These are phyloP conservation scores for Meghimatium bilineatum DNA, from an alignment of 2,888 invertebrate species.

Conservation along the genomic window DNA sequence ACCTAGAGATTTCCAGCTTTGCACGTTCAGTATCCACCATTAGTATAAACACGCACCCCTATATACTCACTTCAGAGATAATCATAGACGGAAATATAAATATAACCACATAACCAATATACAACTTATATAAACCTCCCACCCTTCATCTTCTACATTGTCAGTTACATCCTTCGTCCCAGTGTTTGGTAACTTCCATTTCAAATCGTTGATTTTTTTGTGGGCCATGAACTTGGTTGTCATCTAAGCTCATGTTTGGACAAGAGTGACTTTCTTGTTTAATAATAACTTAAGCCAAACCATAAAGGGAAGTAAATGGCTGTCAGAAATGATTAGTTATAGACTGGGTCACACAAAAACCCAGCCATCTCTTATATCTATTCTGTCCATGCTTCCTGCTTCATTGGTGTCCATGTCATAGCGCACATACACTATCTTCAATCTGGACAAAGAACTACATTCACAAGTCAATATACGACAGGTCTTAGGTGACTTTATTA, in stretches of 20 bases:
- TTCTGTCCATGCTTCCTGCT: too few relatives aligned
- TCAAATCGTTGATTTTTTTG: neutral
- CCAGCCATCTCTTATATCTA: too few relatives aligned
- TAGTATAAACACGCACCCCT: too few relatives aligned
- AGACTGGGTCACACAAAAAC: neutral
- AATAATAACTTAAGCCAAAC: conserved; percentile 4
- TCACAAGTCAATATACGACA: conserved; percentile 15
- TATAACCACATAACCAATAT: too few relatives aligned
- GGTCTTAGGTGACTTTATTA: conserved; percentile 28
- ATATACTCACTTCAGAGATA: too few relatives aligned
- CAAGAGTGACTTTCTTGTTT: neutral
- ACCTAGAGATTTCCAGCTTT: too few relatives aligned
- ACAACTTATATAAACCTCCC: too few relatives aligned
- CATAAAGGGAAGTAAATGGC: conserved; percentile 5
- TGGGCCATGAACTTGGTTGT: neutral
- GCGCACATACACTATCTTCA: neutral
- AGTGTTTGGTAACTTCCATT: neutral
- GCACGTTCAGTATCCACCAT: too few relatives aligned
- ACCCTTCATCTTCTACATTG: too few relatives aligned
- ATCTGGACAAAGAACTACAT: neutral
- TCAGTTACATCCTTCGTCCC: too few relatives aligned
- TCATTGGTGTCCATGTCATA: neutral
- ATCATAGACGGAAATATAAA: too few relatives aligned
- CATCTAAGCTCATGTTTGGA: neutral
- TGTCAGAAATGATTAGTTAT: conserved; percentile 10